phyloP scores from a whole-genome alignment of 2,797 vertebrate genomes.

The Amphiprion clarkii region DNA sequence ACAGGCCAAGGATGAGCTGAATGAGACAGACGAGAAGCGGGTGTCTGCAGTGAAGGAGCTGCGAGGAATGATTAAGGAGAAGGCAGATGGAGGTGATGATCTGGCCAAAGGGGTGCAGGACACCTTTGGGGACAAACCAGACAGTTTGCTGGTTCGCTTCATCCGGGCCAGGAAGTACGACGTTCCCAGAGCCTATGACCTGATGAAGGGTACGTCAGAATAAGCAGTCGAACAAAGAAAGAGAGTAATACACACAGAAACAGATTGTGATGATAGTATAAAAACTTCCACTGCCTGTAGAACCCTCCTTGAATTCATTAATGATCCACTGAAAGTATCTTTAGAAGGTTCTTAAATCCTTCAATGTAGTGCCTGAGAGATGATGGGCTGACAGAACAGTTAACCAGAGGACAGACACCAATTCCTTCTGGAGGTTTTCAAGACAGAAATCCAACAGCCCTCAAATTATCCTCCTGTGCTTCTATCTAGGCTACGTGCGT shows the following conservation, averaged over 20 bases:
- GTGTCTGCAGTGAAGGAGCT: constrained; percentile 88
- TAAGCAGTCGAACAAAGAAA: background rate
- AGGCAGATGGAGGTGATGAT: constrained; percentile 87
- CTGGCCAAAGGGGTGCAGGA: constrained; percentile 88
- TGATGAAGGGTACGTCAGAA: constrained; percentile 90
- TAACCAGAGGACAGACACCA: background rate
- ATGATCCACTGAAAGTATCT: too few relatives aligned
- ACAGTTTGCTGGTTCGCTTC: constrained; percentile 91
- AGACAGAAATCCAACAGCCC: constrained; percentile 5
- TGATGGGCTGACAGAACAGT: background rate
- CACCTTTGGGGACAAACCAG: constrained; percentile 87
- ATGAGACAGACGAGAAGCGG: constrained; percentile 92
- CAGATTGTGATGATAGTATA: background rate
- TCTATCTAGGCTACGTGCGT: constrained; percentile 90
- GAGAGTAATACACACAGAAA: background rate
- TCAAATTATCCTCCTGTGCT: background rate
- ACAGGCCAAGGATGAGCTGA: constrained; percentile 97
- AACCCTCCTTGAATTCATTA: too few relatives aligned
- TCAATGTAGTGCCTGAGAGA: background rate
- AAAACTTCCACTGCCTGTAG: too few relatives aligned
- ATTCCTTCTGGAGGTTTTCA: background rate
- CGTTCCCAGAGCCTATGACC: constrained; percentile 90
- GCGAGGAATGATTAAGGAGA: constrained; percentile 87
- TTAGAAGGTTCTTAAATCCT: too few relatives aligned
- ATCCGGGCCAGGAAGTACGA: constrained; percentile 96